Percentiles rank a stretch among this genome's conserved stretches.
Conservation (phyloP, 2,113 vertebrate species). For the Zosterops borbonicus region DNA sequence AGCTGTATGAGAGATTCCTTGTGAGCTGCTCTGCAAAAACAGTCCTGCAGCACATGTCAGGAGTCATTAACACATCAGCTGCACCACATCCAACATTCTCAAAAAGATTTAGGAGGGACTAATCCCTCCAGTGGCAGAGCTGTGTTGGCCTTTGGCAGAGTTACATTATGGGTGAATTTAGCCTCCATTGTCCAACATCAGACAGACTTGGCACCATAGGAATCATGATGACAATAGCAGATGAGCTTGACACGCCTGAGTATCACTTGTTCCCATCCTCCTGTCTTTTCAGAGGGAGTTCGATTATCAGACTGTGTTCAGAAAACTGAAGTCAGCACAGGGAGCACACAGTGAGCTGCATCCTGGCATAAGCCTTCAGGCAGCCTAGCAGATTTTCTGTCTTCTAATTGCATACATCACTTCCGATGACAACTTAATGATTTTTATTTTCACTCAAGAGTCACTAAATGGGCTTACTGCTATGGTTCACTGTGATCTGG, state of each 20-base stretch:
- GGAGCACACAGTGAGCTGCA: background rate
- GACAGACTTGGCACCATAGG: background rate
- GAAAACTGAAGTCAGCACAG: background rate
- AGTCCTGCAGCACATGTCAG: background rate
- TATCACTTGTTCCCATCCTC: background rate
- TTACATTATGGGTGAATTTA: background rate
- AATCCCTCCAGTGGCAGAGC: background rate
- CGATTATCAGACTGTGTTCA: fast-evolving
- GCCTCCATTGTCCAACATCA: background rate
- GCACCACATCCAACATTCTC: background rate
- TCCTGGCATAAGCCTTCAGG: background rate
- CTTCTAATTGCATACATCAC: background rate
- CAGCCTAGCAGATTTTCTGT: background rate
- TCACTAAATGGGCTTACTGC: background rate
- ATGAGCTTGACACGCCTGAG: background rate
- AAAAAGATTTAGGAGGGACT: background rate
- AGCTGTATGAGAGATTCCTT: background rate
- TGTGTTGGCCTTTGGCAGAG: background rate
- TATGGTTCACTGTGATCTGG: background rate
- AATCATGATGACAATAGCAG: background rate
- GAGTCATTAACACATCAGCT: background rate
- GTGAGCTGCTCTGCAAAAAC: background rate
- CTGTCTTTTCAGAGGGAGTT: background rate
- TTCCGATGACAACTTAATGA: background rate
- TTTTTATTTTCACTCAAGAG: background rate